Percentiles rank a stretch among this genome's conserved stretches.
Evolutionary conservation across 30 jellyfish, hydroid and myxozoan genomes (phyloP).

Genomic region (Hydractinia echinata): DNA sequence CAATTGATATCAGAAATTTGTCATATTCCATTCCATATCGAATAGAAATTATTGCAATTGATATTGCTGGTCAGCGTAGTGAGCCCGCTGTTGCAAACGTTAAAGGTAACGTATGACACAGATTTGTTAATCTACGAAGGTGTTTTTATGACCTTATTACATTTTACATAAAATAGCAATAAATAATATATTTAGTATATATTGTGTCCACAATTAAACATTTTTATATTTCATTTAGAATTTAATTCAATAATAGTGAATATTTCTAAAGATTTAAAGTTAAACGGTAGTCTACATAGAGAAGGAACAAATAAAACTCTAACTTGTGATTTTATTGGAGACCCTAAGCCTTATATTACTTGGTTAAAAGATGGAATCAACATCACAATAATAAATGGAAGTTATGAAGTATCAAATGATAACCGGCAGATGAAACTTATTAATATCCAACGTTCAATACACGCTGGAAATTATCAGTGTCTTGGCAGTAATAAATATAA

Average conservation of each 20-base stretch:
- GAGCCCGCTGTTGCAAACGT: conserved; percentile 10
- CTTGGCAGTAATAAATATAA: conserved; percentile 3
- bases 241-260: not conserved
- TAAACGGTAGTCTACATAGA: not conserved
- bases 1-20: not conserved
- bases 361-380: conserved; percentile 22
- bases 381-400: conserved; percentile 1
- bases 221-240: no score
- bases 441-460: not conserved
- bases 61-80: not conserved
- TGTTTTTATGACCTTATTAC: no score
- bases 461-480: conserved; percentile 14
- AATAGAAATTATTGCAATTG: not conserved
- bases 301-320: not conserved
- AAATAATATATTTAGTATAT: no score
- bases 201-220: no score
- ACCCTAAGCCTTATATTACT: not conserved
- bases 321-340: not conserved
- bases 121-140: no score
- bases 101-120: not conserved
- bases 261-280: not conserved
- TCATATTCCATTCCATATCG: not conserved
- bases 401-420: conserved; percentile 15
- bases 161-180: no score
- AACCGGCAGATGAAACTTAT: not conserved